These are phyloP conservation scores for Hylyphantes graminicola DNA, from an alignment of 1,140 invertebrate genomes.

Conservation along the genomic window DNA sequence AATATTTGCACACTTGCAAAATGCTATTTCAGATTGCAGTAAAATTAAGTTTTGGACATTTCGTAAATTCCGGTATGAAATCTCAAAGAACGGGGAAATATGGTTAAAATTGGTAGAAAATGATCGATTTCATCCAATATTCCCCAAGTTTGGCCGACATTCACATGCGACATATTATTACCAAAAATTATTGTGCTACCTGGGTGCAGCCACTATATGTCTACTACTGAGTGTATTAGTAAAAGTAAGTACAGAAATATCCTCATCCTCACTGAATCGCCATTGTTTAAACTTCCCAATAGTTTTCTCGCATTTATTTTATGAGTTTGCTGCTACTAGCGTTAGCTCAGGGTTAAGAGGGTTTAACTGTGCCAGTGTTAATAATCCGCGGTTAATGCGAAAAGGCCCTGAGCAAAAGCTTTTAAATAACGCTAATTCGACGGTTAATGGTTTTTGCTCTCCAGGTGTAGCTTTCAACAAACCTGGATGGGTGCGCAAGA, in stretches of 20 bases:
- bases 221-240: no score
- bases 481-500: slow-evolving; percentile 72
- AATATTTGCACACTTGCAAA: no score
- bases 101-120: no score
- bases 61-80: no score
- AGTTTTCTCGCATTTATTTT: slow-evolving; percentile 34
- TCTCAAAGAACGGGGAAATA: no score
- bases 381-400: slow-evolving; percentile 22
- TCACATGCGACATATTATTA: no score
- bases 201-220: no score
- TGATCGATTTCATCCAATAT: no score
- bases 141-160: no score
- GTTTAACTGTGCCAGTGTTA: slow-evolving; percentile 43
- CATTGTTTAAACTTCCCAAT: slow-evolving; percentile 21
- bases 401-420: slow-evolving; percentile 24
- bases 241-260: slow-evolving; percentile 7
- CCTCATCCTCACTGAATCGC: slow-evolving; percentile 2
- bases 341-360: slow-evolving; percentile 33
- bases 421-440: slow-evolving; percentile 34
- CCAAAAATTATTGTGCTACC: no score
- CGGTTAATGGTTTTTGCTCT: slow-evolving; percentile 50
- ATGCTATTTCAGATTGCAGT: no score
- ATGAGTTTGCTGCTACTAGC: slow-evolving; percentile 30
- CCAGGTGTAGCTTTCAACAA: neutral
- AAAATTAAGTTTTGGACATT: no score